A percentile compares a stretch with the other conserved stretches of the same genome.
phyloP scores from a whole-genome alignment of 2,113 vertebrate genomes.

The Australoheros scitulus region DNA sequence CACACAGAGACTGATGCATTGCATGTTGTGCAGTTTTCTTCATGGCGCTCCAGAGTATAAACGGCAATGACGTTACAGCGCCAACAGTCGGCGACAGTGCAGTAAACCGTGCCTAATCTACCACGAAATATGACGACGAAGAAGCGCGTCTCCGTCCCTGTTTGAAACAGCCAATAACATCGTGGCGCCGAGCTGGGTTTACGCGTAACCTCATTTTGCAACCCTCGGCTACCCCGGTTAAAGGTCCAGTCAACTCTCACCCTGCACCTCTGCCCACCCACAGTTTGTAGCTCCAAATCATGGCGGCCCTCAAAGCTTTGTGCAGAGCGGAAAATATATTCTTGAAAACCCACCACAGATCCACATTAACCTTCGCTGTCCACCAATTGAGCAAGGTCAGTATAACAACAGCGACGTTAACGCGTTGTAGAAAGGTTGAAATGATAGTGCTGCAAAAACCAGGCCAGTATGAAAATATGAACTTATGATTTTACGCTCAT shows the following conservation, averaged over 20 bases:
- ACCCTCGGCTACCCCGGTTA: background rate
- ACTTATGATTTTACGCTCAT: background rate
- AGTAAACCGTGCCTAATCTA: background rate
- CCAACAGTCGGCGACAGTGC: background rate
- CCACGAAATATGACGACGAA: background rate
- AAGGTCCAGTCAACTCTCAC: background rate
- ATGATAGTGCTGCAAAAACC: background rate
- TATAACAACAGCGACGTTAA: slow-evolving; percentile 31
- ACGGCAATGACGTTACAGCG: background rate
- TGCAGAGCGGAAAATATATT: slow-evolving; percentile 66
- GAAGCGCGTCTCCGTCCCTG: background rate
- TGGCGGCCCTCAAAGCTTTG: slow-evolving; percentile 76
- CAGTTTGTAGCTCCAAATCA: slow-evolving; percentile 53
- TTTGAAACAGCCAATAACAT: slow-evolving; percentile 22
- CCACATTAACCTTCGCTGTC: slow-evolving; percentile 35
- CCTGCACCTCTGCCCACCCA: background rate
- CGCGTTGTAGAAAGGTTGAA: background rate
- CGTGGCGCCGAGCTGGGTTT: background rate
- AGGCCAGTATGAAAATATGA: background rate
- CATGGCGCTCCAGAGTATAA: background rate
- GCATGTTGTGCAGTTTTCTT: background rate
- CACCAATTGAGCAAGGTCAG: slow-evolving; percentile 76
- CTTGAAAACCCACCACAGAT: slow-evolving; percentile 59
- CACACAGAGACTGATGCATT: background rate
- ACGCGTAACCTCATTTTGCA: background rate